Percentiles rank a stretch among this genome's conserved stretches.
Evolutionary conservation across 2,888 invertebrate genomes (phyloP).

Genomic region (Achlya flavicornis): DNA sequence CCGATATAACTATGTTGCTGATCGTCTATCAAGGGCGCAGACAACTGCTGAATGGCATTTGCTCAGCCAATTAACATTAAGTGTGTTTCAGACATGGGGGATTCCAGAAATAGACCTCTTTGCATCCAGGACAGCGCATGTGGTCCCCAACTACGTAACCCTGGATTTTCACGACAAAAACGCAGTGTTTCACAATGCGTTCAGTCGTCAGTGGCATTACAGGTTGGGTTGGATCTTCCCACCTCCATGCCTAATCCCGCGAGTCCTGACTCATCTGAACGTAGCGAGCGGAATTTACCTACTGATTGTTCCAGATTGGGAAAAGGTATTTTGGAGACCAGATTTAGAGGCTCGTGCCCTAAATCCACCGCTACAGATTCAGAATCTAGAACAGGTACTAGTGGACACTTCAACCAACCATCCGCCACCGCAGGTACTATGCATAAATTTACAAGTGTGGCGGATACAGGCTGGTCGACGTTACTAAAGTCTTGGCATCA

Average conservation of each 20-base stretch:
- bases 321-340: constrained; percentile 25
- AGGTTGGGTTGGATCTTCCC: constrained; percentile 30
- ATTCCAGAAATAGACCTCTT: constrained; percentile 27
- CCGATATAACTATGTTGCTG: too few species aligned
- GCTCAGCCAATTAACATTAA: constrained; percentile 15
- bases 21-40: too few species aligned
- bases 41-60: too few species aligned
- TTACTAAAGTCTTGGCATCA: neutral
- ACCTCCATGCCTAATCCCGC: constrained; percentile 20
- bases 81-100: constrained; percentile 19
- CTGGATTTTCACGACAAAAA: constrained; percentile 21
- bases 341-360: constrained; percentile 23
- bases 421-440: too few species aligned
- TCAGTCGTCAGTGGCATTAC: constrained; percentile 26
- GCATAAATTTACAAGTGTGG: too few species aligned
- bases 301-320: constrained; percentile 24
- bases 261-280: constrained; percentile 18
- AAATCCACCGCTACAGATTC: constrained; percentile 18
- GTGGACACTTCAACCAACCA: too few species aligned
- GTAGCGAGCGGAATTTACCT: constrained; percentile 19
- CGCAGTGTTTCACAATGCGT: constrained; percentile 25
- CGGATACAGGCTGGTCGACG: too few species aligned
- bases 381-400: constrained; percentile 9
- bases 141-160: constrained; percentile 22
- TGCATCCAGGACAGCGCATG: constrained; percentile 21